A percentile compares a stretch with the other conserved stretches of the same genome.
Conservation (phyloP, 2,888 invertebrate species). For the Nasonovia ribisnigri region DNA sequence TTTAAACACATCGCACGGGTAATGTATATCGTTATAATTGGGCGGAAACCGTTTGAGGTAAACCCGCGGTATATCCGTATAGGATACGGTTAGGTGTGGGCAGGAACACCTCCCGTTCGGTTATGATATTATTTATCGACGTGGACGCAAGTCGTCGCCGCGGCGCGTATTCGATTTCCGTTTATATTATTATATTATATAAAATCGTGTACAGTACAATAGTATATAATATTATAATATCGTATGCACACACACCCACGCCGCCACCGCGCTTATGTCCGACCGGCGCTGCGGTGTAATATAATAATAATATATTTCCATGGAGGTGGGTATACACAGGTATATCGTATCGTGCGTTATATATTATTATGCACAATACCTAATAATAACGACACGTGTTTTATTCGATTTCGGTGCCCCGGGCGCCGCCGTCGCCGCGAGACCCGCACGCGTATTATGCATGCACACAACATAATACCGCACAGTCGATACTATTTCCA, state of each 20-base stretch:
- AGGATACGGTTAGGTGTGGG: too few relatives aligned
- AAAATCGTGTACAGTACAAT: background rate
- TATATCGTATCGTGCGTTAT: background rate
- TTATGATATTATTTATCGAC: background rate
- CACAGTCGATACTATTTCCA: background rate
- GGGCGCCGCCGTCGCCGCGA: constrained; percentile 14
- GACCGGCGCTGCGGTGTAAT: background rate
- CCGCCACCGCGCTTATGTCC: background rate
- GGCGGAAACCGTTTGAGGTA: background rate
- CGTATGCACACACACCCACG: background rate
- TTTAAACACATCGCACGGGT: background rate
- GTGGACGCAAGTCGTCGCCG: background rate
- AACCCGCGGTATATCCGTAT: background rate
- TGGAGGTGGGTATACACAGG: background rate
- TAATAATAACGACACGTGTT: constrained; percentile 29
- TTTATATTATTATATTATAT: background rate
- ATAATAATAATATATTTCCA: background rate
- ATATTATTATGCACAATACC: background rate
- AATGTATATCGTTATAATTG: background rate
- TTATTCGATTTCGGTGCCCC: background rate
- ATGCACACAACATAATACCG: background rate
- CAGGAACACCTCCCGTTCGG: background rate
- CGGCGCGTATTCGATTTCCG: background rate
- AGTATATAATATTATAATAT: background rate
- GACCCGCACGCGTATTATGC: background rate